phyloP scores from a whole-genome alignment of 2,113 vertebrate genomes.

The Felis catus region F.catus_Fca126_mat1.0 CM031411.1:107410001-107410500 shows the following conservation, averaged over 20 bases:
- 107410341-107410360: background rate
- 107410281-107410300: background rate
- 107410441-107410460: slow-evolving; percentile 64
- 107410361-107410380: background rate
- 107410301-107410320: slow-evolving; percentile 32
- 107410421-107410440: slow-evolving; percentile 36
- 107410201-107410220: background rate
- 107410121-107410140: too few species aligned
- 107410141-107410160: too few species aligned
- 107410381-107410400: background rate
- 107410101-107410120: too few species aligned
- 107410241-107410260: background rate
- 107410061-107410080: too few species aligned
- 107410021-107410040: too few species aligned
- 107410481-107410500: slow-evolving; percentile 62
- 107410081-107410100: too few species aligned
- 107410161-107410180: too few species aligned
- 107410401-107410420: slow-evolving; percentile 31
- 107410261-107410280: background rate
- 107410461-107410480: slow-evolving; percentile 47
- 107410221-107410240: slow-evolving; percentile 16
- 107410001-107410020: too few species aligned
- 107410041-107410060: too few species aligned
- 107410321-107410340: background rate
- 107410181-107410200: too few species aligned